These are phyloP conservation scores for Elgonia sp. DNA, from an alignment of 2,888 invertebrate species.

Conservation along the genomic window DNA sequence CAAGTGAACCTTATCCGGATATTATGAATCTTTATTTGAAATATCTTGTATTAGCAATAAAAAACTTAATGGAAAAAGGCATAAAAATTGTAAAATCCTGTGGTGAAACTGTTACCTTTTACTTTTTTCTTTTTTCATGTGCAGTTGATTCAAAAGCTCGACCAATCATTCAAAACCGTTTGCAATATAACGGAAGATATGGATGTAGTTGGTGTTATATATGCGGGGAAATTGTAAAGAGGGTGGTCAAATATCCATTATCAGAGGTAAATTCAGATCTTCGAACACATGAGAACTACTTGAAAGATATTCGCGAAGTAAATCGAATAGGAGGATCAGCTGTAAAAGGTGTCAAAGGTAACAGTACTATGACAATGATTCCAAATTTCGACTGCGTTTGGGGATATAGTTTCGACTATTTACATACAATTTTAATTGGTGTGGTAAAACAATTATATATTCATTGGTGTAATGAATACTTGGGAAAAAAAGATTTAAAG, in stretches of 20 bases:
- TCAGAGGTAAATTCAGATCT: neutral
- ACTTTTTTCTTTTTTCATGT: constrained; percentile 37
- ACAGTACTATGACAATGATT: constrained; percentile 16
- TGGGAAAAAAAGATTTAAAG: neutral
- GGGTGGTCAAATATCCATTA: constrained; percentile 1
- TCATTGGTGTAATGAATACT: constrained; percentile 13
- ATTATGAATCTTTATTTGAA: constrained; percentile 48
- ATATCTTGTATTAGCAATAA: constrained; percentile 1
- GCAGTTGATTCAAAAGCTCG: constrained; percentile 37
- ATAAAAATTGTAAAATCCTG: neutral
- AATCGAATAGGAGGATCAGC: neutral
- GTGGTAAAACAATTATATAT: constrained; percentile 50
- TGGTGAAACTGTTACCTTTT: constrained; percentile 5
- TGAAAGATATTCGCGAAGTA: constrained; percentile 20
- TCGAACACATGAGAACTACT: neutral
- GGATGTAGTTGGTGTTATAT: constrained; percentile 35
- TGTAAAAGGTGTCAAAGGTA: constrained; percentile 19
- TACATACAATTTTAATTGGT: constrained; percentile 64
- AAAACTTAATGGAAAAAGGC: constrained; percentile 24
- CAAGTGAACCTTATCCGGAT: constrained; percentile 9
- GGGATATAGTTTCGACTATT: constrained; percentile 63
- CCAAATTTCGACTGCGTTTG: constrained; percentile 63
- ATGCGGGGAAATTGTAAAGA: neutral
- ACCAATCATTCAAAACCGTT: constrained; percentile 15
- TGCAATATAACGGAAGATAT: constrained; percentile 10